phyloP scores from a whole-genome alignment of 1,140 invertebrate species.

The Arctopsyche grandis region DNA sequence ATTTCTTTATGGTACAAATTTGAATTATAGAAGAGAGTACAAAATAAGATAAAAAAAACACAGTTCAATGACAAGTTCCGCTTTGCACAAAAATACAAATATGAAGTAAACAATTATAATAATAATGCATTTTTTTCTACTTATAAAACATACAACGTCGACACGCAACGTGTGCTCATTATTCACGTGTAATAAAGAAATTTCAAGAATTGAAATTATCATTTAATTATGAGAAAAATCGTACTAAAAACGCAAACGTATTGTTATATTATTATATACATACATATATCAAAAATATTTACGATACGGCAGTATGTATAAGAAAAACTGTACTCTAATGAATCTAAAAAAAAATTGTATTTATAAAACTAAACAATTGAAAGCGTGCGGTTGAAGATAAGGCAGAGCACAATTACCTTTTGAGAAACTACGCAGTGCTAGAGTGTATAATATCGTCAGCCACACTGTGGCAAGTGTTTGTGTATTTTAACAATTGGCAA shows the following conservation, averaged over 20 bases:
- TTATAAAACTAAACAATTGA: no score
- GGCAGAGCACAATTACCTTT: conserved; percentile 37
- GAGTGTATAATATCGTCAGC: conserved; percentile 7
- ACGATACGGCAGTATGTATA: no score
- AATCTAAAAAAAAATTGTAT: no score
- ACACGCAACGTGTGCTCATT: background rate
- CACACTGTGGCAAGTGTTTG: background rate
- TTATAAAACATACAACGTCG: background rate
- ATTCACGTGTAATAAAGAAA: background rate
- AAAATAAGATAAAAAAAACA: no score
- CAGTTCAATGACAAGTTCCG: background rate
- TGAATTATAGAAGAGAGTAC: no score
- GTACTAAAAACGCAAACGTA: background rate
- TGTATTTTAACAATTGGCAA: conserved; percentile 34
- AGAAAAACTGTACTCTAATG: no score
- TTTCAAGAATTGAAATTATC: conserved; percentile 3
- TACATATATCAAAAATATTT: no score
- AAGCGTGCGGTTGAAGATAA: background rate
- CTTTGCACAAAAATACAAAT: background rate
- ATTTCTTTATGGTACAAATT: no score
- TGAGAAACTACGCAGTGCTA: conserved; percentile 34
- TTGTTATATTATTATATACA: background rate
- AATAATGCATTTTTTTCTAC: background rate
- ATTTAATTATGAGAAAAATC: background rate
- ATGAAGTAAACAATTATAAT: background rate